phyloP scores from a whole-genome alignment of 2,113 vertebrate genomes.

The Rhabdornis inornatus region DNA sequence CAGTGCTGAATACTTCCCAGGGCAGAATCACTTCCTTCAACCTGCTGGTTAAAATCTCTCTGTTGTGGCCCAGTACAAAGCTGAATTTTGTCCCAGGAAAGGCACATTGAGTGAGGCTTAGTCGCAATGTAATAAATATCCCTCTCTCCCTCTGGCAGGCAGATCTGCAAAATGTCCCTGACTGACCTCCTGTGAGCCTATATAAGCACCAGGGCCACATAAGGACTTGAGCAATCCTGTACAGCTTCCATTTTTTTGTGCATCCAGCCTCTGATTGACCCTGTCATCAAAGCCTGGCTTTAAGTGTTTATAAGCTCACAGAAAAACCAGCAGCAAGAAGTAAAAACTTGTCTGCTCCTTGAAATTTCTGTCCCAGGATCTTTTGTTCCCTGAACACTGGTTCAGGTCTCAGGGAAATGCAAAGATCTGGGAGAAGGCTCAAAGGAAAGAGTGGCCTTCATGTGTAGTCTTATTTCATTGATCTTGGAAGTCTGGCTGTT shows the following conservation, averaged over 20 bases:
- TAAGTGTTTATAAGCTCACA: neutral
- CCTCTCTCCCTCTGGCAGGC: neutral
- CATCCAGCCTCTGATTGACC: neutral
- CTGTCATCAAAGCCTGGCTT: neutral
- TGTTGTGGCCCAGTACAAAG: neutral
- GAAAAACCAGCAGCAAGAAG: neutral
- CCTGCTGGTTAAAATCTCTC: neutral
- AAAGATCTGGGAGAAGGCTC: neutral
- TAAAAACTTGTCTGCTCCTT: neutral
- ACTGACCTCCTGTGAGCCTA: neutral
- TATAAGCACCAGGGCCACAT: neutral
- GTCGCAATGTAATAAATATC: neutral
- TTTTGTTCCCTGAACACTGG: neutral
- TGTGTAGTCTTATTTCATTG: neutral
- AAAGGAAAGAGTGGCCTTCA: neutral
- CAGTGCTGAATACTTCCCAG: neutral
- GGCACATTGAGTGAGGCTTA: neutral
- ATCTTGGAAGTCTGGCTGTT: neutral
- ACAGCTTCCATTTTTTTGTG: neutral
- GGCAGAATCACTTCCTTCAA: neutral
- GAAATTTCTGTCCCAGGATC: neutral
- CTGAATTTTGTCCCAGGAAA: neutral
- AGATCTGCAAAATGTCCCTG: neutral
- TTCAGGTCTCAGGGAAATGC: neutral
- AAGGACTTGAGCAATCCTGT: neutral